These are phyloP conservation scores for Rhea americana DNA, from an alignment of 2,113 vertebrate genomes.

Conservation along the genomic window DNA sequence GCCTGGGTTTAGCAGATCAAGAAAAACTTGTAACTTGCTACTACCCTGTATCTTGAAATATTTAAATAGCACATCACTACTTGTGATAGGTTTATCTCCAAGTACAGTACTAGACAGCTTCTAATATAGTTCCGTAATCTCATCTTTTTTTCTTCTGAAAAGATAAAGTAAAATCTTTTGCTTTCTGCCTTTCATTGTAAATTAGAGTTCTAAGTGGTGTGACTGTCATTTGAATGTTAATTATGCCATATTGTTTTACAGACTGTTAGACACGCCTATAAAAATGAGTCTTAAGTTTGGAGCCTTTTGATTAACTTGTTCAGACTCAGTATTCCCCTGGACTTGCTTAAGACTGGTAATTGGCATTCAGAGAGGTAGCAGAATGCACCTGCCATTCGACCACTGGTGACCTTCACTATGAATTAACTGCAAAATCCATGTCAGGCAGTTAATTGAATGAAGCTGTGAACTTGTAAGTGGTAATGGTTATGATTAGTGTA, in stretches of 20 bases:
- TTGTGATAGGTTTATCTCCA: not conserved
- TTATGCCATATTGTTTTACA: conserved; percentile 50
- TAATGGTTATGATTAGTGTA: conserved; percentile 73
- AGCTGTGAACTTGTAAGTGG: conserved; percentile 68
- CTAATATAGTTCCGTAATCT: not conserved
- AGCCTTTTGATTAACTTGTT: conserved; percentile 68
- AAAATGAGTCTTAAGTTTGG: conserved; percentile 35
- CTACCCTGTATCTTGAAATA: not conserved
- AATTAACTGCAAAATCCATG: conserved; percentile 73
- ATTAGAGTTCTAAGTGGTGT: conserved; percentile 39
- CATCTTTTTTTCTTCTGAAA: not conserved
- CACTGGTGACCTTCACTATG: conserved; percentile 64
- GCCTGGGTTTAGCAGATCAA: not conserved
- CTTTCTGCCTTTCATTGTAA: conserved; percentile 10
- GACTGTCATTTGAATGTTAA: conserved; percentile 49
- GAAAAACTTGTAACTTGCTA: not conserved
- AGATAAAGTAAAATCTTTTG: not conserved
- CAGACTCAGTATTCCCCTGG: conserved; percentile 2
- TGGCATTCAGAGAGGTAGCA: conserved; percentile 70
- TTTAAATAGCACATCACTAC: not conserved
- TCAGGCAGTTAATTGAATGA: conserved; percentile 74
- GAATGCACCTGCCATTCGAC: conserved; percentile 71
- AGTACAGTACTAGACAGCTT: not conserved
- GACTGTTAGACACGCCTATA: conserved; percentile 31
- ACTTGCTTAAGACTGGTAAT: conserved; percentile 65